Percentiles rank a stretch among this genome's conserved stretches.
Evolutionary conservation across 1,140 invertebrate genomes (phyloP).

Genomic region (Drosophila tristis): DNA sequence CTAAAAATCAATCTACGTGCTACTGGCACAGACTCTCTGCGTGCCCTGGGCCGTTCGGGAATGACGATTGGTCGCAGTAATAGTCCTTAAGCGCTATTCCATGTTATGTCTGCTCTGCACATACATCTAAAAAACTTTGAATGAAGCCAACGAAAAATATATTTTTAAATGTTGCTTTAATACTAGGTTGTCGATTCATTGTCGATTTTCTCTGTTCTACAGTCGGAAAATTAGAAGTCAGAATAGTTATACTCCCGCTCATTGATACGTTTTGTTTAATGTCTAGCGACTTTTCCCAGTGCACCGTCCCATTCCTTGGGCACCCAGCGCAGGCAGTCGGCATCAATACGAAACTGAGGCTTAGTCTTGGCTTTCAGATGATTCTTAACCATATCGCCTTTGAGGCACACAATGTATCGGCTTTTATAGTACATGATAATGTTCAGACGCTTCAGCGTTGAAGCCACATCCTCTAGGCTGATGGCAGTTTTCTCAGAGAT

Average conservation of each 20-base stretch:
- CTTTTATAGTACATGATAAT: conserved; percentile 99
- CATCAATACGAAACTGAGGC: conserved; percentile 95
- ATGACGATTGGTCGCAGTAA: too few species aligned
- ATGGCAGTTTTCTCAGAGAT: conserved; percentile 99
- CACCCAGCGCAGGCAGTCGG: conserved; percentile 98
- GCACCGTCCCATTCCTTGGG: conserved; percentile 95
- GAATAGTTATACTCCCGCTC: too few species aligned
- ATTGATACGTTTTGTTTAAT: too few species aligned
- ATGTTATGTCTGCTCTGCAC: conserved; percentile 85
- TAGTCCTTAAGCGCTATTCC: conserved; percentile 87
- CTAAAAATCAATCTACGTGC: conserved; percentile 99
- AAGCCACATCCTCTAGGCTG: conserved; percentile 99
- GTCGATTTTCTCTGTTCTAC: too few species aligned
- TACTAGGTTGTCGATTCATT: too few species aligned
- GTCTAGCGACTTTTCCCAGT: too few species aligned
- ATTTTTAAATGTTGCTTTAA: too few species aligned
- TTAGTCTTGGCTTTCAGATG: conserved; percentile 94
- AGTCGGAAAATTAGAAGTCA: too few species aligned
- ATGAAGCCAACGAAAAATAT: too few species aligned
- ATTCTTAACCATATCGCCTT: conserved; percentile 94
- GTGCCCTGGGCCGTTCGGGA: conserved; percentile 98
- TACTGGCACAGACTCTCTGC: conserved; percentile 98
- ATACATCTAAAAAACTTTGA: too few species aligned
- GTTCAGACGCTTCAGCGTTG: conserved; percentile 98
- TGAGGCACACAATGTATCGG: conserved; percentile 98